Base-by-base conservation (phyloP, 2,113 vertebrate species). In the Rafetus swinhoei region DNA sequence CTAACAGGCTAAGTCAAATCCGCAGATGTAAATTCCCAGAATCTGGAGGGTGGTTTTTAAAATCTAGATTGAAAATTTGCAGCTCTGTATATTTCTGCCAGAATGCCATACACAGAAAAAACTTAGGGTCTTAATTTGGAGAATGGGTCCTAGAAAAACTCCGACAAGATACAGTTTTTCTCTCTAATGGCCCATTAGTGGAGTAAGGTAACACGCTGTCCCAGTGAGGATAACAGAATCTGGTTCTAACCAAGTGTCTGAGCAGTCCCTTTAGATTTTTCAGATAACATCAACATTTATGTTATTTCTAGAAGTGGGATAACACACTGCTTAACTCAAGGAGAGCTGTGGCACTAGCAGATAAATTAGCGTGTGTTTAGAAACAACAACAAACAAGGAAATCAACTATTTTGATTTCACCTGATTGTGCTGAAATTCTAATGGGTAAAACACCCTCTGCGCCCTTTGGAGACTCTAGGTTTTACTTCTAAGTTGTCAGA, bases 111-210 rank as follows among this genome's bases (percentile, higher is more conserved):
- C 39, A 52, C 24, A 12, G 80, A 89, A 79, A 57, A 60, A 81
- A 87, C 84, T 93, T 56, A 11, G 57, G 27, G 45, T 14, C 45
- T 94, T 89, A 82, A 60, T 91, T 76, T 95, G 60, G 76, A 57
- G 27, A 25, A 82, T 62, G 8, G 80, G 4, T 13, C 52, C 39
- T 32, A 87, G 14, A 2, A 53, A 91, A 93, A 0, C 2, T 29
- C 52, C 32, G 21, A 9, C 6, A 50, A 82, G 2, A 6, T 3
- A 10, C 72, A 79, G 14, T 9, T 16, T 25, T 8, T 21, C 3
- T 35, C 0, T 5, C 4, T 1, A 4, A 55, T 60, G 18, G n/a
- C n/a, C n/a, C 12, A 1, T 0, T 3, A 7, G n/a, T 21, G 32
- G n/a, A 90, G 18, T 2, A 22, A 0, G 0, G 69, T 93, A 57